These are phyloP conservation scores for Xanthorhoe designata DNA, from an alignment of 2,888 invertebrate genomes.

Conservation along the genomic window DNA sequence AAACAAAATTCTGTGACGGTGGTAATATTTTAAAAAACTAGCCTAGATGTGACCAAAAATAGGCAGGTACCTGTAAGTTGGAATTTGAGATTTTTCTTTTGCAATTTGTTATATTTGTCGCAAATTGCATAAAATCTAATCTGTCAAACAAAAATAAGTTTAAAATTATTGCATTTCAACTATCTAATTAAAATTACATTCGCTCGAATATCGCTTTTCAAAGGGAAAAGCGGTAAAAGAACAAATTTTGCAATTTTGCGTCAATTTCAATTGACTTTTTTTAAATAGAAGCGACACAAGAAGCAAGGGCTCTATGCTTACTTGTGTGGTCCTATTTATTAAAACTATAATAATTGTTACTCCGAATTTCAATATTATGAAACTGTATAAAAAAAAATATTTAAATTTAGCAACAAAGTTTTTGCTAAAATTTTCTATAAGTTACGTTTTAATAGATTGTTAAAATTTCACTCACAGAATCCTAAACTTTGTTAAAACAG, in stretches of 20 bases:
- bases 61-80: not conserved
- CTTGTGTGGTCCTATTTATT: conserved; percentile 66
- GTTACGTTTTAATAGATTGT: conserved; percentile 2
- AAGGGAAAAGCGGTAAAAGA: conserved; percentile 51
- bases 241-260: conserved; percentile 39
- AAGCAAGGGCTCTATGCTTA: conserved; percentile 75
- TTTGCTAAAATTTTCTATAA: not conserved
- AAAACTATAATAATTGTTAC: conserved; percentile 59
- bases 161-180: conserved; percentile 26
- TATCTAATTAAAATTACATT: conserved; percentile 31
- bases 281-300: conserved; percentile 66
- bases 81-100: not conserved
- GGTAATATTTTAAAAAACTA: not conserved
- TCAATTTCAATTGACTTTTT: conserved; percentile 29
- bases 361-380: conserved; percentile 56
- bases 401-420: conserved; percentile 1
- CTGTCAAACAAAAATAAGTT: not conserved
- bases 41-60: conserved; percentile 4
- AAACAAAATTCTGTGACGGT: not conserved
- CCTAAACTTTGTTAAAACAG: conserved; percentile 23
- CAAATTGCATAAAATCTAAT: conserved; percentile 11
- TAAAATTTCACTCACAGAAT: conserved; percentile 13
- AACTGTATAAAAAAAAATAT: not conserved
- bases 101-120: not conserved
- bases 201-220: conserved; percentile 47